These are phyloP conservation scores for Mormyrus iriodes DNA, from an alignment of 2,113 vertebrate species.

Conservation along the genomic window DNA sequence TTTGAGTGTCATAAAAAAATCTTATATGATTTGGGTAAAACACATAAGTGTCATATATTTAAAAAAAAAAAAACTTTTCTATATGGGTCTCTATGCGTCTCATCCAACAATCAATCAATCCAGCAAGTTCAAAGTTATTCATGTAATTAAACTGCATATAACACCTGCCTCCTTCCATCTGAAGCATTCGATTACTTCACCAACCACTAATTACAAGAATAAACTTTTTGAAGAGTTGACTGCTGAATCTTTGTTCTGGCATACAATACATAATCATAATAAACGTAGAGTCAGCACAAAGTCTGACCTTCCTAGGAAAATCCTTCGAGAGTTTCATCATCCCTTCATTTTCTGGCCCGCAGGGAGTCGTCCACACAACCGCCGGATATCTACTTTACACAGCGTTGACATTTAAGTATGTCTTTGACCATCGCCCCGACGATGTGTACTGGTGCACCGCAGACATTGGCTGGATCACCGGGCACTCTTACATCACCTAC, in stretches of 20 bases:
- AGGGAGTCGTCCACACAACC: conserved; percentile 70
- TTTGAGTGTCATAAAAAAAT: not conserved
- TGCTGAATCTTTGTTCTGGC: not conserved
- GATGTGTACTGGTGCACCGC: conserved; percentile 74
- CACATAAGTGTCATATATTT: not conserved
- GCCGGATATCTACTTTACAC: conserved; percentile 70
- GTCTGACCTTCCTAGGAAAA: not conserved
- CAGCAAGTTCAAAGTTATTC: not conserved
- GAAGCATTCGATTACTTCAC: not conserved
- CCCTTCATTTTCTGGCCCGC: conserved; percentile 4
- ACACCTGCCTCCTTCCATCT: not conserved
- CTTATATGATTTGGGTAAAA: not conserved
- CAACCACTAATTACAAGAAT: not conserved
- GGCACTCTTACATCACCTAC: conserved; percentile 69
- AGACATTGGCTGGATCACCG: conserved; percentile 72
- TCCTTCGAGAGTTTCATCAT: not conserved
- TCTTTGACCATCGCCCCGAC: conserved; percentile 61
- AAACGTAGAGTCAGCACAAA: not conserved
- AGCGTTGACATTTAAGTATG: conserved; percentile 64
- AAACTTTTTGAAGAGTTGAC: not conserved
- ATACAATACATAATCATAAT: not conserved
- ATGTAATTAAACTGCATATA: not conserved
- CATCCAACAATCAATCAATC: not conserved
- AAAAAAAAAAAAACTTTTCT: not conserved
- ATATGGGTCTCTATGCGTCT: not conserved